Base-by-base conservation (phyloP, 2,888 invertebrate species). In the Trichopoda pennipes region DNA sequence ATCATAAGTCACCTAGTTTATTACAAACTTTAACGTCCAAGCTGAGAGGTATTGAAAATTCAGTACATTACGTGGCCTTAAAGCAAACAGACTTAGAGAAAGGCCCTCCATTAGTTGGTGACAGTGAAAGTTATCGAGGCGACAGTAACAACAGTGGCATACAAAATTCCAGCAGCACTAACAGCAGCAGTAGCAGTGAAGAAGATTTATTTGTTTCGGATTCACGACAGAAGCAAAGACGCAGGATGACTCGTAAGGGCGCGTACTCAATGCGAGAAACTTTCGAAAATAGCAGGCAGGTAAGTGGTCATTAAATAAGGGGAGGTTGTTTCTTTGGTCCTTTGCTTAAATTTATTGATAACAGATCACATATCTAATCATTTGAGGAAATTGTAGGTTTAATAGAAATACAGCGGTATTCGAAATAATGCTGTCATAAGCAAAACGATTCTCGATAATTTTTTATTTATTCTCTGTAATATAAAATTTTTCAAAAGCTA, bases 81-180 rank as follows among this genome's bases (percentile, higher is more conserved):
- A 84, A 86, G 23, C 90, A 89, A 78, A 82, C 81, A 32, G 90
- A 90, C 63, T 83, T 82, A 0, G 90, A 89, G 64, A 38, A 70
- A 4, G 89, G 84, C n/a, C 10, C 42, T 19, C 38, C 0, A 12
- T 7, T 38, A 3, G 17, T 28, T 28, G 8, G 12, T n/a, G 42
- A 19, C 12, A 14, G 19, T 16, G 32, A 32, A 55, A 16, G 32
- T 32, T 35, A 12, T 3, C 58, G 42, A 56, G 35, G 68, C 21
- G 32, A 51, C 7, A 61, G 61, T 53, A 64, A 63, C 63, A 35
- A 19, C 14, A 72, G 44, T 49, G 70, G 55, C 17, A 16, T n/a
- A 9, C 16, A n/a, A 17, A 23, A 17, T n/a, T 19, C 8, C 44
- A 84, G 74, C 21, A 84, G 70, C 53, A 84, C 82, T 49, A 58